Percentiles rank a stretch among this genome's conserved stretches.
Evolutionary conservation across 2,797 vertebrate genomes (phyloP).

Genomic region (Ceyx erithaca): DNA sequence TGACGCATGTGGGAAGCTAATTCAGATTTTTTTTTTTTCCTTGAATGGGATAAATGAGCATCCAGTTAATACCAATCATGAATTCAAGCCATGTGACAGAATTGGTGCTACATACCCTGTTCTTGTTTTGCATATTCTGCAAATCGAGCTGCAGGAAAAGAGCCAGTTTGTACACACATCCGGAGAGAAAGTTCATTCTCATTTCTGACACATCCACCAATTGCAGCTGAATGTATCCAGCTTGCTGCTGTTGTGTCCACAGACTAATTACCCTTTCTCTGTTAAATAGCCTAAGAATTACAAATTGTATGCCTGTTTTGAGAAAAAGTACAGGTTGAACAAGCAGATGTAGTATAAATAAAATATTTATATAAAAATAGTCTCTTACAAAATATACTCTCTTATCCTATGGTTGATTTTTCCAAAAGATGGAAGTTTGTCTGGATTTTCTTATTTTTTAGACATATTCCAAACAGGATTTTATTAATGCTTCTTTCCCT

Average conservation of each 20-base stretch:
- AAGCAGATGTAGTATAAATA: slow-evolving; percentile 93
- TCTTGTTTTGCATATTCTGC: slow-evolving; percentile 75
- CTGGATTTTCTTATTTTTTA: slow-evolving; percentile 78
- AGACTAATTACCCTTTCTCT: slow-evolving; percentile 57
- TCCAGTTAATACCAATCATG: slow-evolving; percentile 60
- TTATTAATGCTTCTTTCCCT: slow-evolving; percentile 62
- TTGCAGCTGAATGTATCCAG: slow-evolving; percentile 57
- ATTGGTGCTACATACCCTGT: slow-evolving; percentile 77
- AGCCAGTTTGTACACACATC: slow-evolving; percentile 73
- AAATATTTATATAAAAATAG: slow-evolving; percentile 99
- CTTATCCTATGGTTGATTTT: slow-evolving; percentile 85
- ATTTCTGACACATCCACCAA: slow-evolving; percentile 67
- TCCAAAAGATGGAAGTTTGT: slow-evolving; percentile 83
- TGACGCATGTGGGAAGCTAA: slow-evolving; percentile 70
- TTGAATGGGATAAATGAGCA: slow-evolving; percentile 76
- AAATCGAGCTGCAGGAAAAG: slow-evolving; percentile 78
- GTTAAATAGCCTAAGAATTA: slow-evolving; percentile 75
- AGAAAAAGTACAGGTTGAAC: slow-evolving; percentile 78
- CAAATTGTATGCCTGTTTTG: slow-evolving; percentile 74
- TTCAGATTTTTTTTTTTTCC: slow-evolving; percentile 47
- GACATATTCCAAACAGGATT: slow-evolving; percentile 68
- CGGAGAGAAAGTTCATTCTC: slow-evolving; percentile 59
- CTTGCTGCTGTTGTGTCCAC: slow-evolving; percentile 60
- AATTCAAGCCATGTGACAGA: slow-evolving; percentile 70
- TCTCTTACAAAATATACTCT: slow-evolving; percentile 98